A percentile compares a stretch with the other conserved stretches of the same genome.
Evolutionary conservation across 30 jellyfish, hydroid and myxozoan species (phyloP).

Genomic region (Aurelia sp.): DNA sequence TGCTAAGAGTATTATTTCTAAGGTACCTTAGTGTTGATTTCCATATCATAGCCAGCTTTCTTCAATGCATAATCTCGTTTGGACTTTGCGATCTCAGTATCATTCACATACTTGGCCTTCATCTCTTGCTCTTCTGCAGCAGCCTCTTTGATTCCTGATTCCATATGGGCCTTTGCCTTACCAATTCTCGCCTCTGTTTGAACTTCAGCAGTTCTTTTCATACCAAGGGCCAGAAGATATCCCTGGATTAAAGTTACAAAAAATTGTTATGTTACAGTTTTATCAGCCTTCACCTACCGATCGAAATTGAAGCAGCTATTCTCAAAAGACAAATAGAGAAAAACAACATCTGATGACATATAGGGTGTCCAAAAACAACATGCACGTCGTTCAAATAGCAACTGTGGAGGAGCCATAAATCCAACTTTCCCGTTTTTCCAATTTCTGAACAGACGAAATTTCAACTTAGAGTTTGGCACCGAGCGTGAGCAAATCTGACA

Average conservation of each 20-base stretch:
- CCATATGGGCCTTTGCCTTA: conserved; percentile 90
- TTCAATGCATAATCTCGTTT: conserved; percentile 83
- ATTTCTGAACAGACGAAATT: too few species aligned
- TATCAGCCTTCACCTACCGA: background rate
- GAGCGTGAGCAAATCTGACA: too few species aligned
- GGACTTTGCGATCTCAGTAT: conserved; percentile 87
- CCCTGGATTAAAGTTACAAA: conserved; percentile 50
- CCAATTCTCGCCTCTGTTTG: conserved; percentile 97
- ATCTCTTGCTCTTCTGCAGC: conserved; percentile 87
- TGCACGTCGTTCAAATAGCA: too few species aligned
- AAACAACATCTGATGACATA: background rate
- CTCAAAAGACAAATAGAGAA: background rate
- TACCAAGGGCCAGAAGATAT: conserved; percentile 85
- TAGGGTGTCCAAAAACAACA: too few species aligned
- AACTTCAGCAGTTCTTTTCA: conserved; percentile 92
- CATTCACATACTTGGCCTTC: conserved; percentile 84
- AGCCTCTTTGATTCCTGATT: conserved; percentile 96
- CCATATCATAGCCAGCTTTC: conserved; percentile 90
- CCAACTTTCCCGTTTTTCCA: too few species aligned
- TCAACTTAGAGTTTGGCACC: too few species aligned
- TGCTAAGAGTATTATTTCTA: too few species aligned
- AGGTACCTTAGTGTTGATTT: conserved; percentile 87
- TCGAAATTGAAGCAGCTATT: background rate
- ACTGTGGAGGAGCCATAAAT: too few species aligned
- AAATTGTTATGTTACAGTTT: background rate